phyloP scores from a whole-genome alignment of 2,113 vertebrate species.

The Oreotrochilus melanogaster region DNA sequence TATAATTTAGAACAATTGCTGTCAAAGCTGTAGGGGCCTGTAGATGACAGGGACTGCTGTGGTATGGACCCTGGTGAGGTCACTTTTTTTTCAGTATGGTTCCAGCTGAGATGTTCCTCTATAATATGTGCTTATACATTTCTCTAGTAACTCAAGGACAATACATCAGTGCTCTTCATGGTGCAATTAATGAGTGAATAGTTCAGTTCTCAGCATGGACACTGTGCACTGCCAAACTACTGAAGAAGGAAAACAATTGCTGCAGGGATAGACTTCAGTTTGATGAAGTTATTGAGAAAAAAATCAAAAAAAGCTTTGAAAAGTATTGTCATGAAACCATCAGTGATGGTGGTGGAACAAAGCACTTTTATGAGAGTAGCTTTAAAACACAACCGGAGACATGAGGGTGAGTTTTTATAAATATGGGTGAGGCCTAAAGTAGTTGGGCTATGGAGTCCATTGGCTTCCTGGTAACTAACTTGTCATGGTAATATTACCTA shows the following conservation, averaged over 20 bases:
- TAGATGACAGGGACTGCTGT: background rate
- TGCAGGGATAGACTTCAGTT: background rate
- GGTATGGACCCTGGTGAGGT: rapidly evolving
- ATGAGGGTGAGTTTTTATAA: background rate
- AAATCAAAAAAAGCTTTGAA: background rate
- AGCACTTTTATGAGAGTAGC: background rate
- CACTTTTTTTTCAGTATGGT: background rate
- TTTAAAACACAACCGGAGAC: background rate
- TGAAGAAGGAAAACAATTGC: background rate
- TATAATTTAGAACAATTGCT: background rate
- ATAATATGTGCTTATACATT: background rate
- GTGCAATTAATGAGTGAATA: background rate
- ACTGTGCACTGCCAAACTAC: background rate
- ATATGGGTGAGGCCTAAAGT: background rate
- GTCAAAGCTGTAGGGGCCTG: background rate
- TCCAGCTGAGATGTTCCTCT: background rate
- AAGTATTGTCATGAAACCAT: background rate
- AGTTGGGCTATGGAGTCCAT: background rate
- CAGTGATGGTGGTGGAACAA: background rate
- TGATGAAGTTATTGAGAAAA: background rate
- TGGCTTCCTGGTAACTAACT: background rate
- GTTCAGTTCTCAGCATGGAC: background rate
- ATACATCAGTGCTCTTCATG: background rate
- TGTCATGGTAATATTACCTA: background rate
- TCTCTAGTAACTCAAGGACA: background rate